Evolutionary conservation across 1,140 invertebrate species (phyloP).

Genomic region (Calliopsis andreniformis): DNA sequence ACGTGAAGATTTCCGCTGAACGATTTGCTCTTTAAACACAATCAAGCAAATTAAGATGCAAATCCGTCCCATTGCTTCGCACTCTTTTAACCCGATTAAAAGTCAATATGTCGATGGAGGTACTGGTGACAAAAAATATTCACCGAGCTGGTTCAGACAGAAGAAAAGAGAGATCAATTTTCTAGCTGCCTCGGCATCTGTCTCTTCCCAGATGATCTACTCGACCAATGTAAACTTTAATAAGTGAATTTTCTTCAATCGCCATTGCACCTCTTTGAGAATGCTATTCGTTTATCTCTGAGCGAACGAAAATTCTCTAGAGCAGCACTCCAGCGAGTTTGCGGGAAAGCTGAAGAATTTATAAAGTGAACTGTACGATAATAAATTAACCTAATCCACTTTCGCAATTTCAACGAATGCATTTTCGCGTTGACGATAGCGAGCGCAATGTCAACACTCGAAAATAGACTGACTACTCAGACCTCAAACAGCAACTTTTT

Average conservation of each 20-base stretch:
- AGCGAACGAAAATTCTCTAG: neutral
- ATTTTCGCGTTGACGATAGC: neutral
- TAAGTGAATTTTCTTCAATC: neutral
- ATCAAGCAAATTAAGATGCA: constrained; percentile 27
- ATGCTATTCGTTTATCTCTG: neutral
- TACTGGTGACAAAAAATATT: constrained; percentile 19
- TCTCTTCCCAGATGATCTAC: neutral
- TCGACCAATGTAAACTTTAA: neutral
- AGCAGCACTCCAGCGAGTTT: too few relatives aligned
- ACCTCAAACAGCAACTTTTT: too few relatives aligned
- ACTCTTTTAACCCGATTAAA: neutral
- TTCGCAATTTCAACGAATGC: neutral
- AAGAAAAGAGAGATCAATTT: neutral
- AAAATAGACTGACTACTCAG: neutral
- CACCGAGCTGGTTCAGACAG: neutral
- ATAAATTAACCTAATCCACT: neutral
- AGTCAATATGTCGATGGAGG: constrained; percentile 1
- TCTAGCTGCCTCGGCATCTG: neutral
- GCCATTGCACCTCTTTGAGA: neutral
- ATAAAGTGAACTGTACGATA: neutral
- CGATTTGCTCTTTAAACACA: constrained; percentile 40
- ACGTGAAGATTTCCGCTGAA: constrained; percentile 14
- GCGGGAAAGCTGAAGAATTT: neutral
- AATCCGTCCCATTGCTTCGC: neutral
- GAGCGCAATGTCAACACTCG: neutral